These are phyloP conservation scores for Idaea biselata DNA, from an alignment of 2,888 invertebrate species.

Conservation along the genomic window DNA sequence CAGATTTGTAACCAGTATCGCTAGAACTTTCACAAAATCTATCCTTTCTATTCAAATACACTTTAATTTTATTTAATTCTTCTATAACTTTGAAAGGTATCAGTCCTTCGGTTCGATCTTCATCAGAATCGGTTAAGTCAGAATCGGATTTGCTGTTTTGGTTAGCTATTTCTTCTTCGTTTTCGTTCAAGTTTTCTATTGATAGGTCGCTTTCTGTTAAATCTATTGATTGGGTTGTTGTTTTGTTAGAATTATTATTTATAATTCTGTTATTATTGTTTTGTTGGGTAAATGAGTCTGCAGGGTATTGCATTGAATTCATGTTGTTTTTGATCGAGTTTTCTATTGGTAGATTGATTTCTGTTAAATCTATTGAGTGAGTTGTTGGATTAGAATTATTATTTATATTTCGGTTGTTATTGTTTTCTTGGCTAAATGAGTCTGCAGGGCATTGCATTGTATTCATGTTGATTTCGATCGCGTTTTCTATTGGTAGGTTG, in stretches of 20 bases:
- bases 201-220: not conserved
- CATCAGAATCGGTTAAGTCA: constrained; percentile 15
- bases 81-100: constrained; percentile 64
- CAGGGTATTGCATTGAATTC: not conserved
- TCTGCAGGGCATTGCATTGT: no score
- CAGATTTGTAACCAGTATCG: constrained; percentile 61
- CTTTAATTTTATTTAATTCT: constrained; percentile 58
- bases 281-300: not conserved
- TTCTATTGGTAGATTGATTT: no score
- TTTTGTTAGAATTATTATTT: not conserved
- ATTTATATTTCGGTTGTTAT: no score
- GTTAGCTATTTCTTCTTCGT: not conserved
- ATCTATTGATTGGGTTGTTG: not conserved
- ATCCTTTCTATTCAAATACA: constrained; percentile 40
- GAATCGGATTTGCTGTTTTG: constrained; percentile 16
- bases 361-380: no score
- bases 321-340: no score
- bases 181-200: not conserved
- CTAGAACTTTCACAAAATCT: constrained; percentile 28
- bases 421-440: no score
- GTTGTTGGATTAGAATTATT: no score
- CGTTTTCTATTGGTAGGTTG: not conserved
- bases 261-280: constrained; percentile 12
- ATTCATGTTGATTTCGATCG: not conserved
- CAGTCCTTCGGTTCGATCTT: constrained; percentile 32